Conservation (phyloP, 2,888 invertebrate genomes). For the Pristionchus maxplancki region DNA sequence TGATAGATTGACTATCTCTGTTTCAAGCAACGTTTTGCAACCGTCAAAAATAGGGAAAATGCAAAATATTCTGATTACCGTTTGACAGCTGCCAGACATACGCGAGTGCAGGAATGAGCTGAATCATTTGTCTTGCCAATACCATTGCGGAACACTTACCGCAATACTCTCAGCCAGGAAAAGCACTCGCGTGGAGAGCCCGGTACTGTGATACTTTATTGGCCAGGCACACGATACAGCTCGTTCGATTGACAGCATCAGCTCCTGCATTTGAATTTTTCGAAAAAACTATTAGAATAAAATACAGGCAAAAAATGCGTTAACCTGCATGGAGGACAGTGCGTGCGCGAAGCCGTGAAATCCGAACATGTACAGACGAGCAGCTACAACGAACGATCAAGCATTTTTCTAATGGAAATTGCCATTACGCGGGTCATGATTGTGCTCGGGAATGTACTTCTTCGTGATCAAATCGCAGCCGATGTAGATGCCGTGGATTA, state of each 20-base stretch:
- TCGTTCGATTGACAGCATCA: background rate
- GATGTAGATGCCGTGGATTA: background rate
- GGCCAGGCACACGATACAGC: background rate
- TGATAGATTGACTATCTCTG: no score
- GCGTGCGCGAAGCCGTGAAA: background rate
- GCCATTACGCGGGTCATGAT: conserved; percentile 19
- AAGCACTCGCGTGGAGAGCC: background rate
- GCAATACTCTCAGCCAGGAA: background rate
- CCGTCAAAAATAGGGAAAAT: background rate
- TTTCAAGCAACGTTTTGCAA: no score
- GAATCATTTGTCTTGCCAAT: background rate
- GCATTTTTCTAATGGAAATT: no score
- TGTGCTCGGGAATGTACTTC: background rate
- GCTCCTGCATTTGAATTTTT: background rate
- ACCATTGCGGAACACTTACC: background rate
- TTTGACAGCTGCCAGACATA: background rate
- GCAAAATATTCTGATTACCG: no score
- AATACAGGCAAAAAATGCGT: background rate
- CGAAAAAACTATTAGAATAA: background rate
- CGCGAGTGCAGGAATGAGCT: background rate
- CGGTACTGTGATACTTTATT: background rate
- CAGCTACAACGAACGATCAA: background rate
- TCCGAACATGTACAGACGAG: background rate
- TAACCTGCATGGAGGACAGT: background rate
- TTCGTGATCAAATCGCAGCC: background rate